Percentiles rank a stretch among this genome's conserved stretches.
These are phyloP conservation scores for Chunga burmeisteri DNA, from an alignment of 2,113 vertebrate species.

Conservation along the genomic window DNA sequence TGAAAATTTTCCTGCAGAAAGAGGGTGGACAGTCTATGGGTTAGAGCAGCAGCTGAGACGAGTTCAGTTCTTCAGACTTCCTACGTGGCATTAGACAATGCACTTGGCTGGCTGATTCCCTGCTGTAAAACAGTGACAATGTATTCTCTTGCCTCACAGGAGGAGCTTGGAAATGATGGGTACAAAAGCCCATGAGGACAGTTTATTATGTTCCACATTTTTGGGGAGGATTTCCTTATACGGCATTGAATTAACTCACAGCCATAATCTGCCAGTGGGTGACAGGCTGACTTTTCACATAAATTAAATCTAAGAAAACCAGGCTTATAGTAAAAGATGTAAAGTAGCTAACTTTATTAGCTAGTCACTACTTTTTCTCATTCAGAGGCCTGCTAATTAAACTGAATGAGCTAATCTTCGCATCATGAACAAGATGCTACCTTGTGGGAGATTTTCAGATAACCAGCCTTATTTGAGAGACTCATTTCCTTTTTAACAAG, in stretches of 20 bases:
- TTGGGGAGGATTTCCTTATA: background rate
- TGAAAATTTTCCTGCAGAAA: background rate
- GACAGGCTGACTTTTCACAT: background rate
- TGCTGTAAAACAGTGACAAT: background rate
- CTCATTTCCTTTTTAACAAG: background rate
- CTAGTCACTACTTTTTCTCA: background rate
- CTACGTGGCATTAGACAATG: background rate
- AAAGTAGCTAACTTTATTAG: background rate
- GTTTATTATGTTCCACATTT: background rate
- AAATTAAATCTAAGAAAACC: background rate
- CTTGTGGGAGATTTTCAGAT: background rate
- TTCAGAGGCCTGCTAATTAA: background rate
- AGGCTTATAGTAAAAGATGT: background rate
- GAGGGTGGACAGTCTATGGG: background rate
- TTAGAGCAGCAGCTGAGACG: background rate
- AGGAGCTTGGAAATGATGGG: background rate
- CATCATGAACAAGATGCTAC: background rate
- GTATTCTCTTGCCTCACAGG: background rate
- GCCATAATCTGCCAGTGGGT: background rate
- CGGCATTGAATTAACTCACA: background rate
- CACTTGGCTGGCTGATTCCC: background rate
- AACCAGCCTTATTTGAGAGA: background rate
- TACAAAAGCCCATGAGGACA: background rate
- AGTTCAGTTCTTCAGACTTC: background rate
- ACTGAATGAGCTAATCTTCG: background rate